Evolutionary conservation across 2,888 invertebrate species (phyloP).

Genomic region (Torymus aiolomorphi): DNA sequence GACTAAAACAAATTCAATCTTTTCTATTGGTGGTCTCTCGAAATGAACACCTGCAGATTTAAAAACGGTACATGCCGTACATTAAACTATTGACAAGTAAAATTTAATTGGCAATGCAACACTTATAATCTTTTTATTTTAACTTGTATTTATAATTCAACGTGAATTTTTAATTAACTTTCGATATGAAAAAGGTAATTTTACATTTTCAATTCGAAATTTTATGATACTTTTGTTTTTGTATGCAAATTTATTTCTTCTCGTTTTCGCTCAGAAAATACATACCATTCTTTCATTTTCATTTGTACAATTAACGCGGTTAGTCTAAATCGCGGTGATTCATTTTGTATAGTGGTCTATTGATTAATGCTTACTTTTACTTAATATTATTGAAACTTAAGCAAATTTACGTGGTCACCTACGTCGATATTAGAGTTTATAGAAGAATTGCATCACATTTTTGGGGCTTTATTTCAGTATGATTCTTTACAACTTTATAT

Average conservation of each 20-base stretch:
- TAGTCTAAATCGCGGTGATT: background rate
- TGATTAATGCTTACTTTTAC: background rate
- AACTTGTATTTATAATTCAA: conserved; percentile 1
- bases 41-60: too few species aligned
- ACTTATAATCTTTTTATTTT: background rate
- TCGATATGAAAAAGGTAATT: background rate
- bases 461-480: conserved; percentile 18
- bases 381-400: conserved; percentile 29
- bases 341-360: background rate
- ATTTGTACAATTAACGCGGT: conserved; percentile 35
- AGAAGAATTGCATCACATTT: conserved; percentile 21
- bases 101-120: too few species aligned
- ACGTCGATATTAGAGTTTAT: conserved; percentile 4
- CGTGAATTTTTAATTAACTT: background rate
- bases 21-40: too few species aligned
- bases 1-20: too few species aligned
- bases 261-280: conserved; percentile 42
- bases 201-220: conserved; percentile 36
- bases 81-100: too few species aligned
- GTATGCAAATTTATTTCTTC: conserved; percentile 3
- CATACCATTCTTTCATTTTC: conserved; percentile 25
- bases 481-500: conserved; percentile 12
- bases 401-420: background rate
- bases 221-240: conserved; percentile 6
- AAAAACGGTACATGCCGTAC: too few species aligned